Evolutionary conservation across 2,888 invertebrate genomes (phyloP).

Genomic region (Fragum sueziense): DNA sequence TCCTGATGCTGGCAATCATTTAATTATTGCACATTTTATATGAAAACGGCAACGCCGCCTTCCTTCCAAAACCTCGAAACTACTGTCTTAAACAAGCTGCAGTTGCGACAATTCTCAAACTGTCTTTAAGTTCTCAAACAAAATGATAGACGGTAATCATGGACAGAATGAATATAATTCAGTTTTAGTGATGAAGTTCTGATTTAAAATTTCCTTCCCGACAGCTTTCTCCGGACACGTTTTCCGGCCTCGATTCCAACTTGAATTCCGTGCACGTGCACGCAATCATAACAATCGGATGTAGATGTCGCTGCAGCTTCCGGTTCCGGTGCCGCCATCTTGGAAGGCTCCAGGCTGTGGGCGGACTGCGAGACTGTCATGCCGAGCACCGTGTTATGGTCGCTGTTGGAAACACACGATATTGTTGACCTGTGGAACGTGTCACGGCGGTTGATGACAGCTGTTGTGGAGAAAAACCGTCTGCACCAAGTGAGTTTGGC

Average conservation of each 20-base stretch:
- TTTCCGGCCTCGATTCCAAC: background rate
- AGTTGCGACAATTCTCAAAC: too few species aligned
- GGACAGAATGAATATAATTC: too few species aligned
- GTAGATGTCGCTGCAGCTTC: background rate
- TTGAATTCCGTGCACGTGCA: background rate
- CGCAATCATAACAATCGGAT: background rate
- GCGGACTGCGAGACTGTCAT: background rate
- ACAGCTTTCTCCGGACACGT: background rate
- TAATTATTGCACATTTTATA: too few species aligned
- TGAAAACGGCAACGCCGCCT: too few species aligned
- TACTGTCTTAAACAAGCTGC: too few species aligned
- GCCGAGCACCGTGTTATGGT: background rate
- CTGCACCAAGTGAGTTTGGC: slow-evolving; percentile 7
- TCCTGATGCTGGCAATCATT: too few species aligned
- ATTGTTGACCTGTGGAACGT: background rate
- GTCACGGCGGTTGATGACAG: background rate
- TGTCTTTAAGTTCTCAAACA: too few species aligned
- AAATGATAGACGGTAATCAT: too few species aligned
- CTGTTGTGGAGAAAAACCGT: background rate
- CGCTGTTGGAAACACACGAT: background rate
- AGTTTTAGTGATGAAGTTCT: too few species aligned
- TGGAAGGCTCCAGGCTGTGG: background rate
- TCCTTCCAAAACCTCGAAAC: too few species aligned
- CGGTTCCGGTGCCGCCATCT: background rate
- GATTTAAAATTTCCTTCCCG: background rate